phyloP scores from a whole-genome alignment of 2,888 invertebrate genomes.

The Pollenia amentaria region DNA sequence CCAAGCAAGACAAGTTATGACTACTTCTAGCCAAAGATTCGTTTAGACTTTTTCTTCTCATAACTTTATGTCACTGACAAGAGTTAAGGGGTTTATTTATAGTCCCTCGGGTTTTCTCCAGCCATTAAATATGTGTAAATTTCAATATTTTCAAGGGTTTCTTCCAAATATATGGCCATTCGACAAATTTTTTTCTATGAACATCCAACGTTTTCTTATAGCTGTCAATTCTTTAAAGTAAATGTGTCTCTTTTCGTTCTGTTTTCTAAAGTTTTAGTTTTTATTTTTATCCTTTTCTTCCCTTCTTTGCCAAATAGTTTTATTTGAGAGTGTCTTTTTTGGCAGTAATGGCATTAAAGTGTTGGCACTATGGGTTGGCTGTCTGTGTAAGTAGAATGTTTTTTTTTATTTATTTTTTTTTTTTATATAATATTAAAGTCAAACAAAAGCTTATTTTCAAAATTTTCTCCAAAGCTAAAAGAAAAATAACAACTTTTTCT shows the following conservation, averaged over 20 bases:
- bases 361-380: neutral
- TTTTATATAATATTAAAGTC: constrained; percentile 59
- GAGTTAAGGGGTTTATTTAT: constrained; percentile 58
- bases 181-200: neutral
- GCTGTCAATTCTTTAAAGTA: constrained; percentile 48
- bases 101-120: constrained; percentile 21
- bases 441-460: constrained; percentile 65
- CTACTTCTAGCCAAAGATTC: neutral
- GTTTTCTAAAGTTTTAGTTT: constrained; percentile 11
- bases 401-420: no score
- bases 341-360: constrained; percentile 3
- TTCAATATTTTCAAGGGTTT: constrained; percentile 11
- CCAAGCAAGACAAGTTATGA: constrained; percentile 5
- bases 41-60: neutral
- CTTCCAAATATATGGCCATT: constrained; percentile 1
- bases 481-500: constrained; percentile 32
- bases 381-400: neutral
- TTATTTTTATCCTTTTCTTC: neutral
- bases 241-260: constrained; percentile 6
- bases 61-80: constrained; percentile 54
- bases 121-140: neutral
- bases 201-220: constrained; percentile 1
- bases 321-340: neutral
- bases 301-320: constrained; percentile 6
- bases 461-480: constrained; percentile 48